Evolutionary conservation across 2,888 invertebrate species (phyloP), one percentile per base, ranked within the genome.

Genomic region (Cheilosia vulpina): DNA sequence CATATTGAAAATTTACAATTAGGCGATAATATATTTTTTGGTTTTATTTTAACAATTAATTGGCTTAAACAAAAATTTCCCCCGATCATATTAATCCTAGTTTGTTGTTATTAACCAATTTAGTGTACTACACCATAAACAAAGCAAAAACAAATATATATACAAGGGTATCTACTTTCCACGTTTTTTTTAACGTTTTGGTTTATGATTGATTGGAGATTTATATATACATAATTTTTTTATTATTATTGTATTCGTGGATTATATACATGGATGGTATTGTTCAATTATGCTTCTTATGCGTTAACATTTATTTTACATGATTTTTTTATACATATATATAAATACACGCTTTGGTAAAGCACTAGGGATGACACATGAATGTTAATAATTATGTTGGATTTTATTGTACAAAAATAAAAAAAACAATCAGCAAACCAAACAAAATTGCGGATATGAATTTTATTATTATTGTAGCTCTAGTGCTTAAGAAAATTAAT

Each of bases 21-120:
- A 84, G 84, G 71, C 45, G 17, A 68, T 76, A 84, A 65, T 50
- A 47, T 71, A 55, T 55, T 80, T 75, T 85, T 87, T 77, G 69
- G 66, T 85, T 81, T 87, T 75, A 78, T 81, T 52, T 66, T 81
- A 85, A 87, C 68, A 87, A 87, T 80, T 81, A 88, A 87, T 88
- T 87, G 87, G 82, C 87, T 87, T 81, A 69, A 87, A 85, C n/a
- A 78, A 65, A 80, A 53, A 38, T 58, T 65, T 71, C 73, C 69
- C 77, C 83, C 76, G 55, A 85, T 58, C 85, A 84, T 85, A 85
- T 72, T 80, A 85, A 81, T 85, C 81, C 85, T 81, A 85, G 81
- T 85, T 85, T 77, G 85, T 81, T 81, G 81, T 85, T 81, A 85
- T 85, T 85, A 85, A 85, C 85, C 81, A 81, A 81, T 73, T 80